These are phyloP conservation scores for Drosophila emarginata DNA, from an alignment of 2,888 invertebrate species.

Conservation along the genomic window DNA sequence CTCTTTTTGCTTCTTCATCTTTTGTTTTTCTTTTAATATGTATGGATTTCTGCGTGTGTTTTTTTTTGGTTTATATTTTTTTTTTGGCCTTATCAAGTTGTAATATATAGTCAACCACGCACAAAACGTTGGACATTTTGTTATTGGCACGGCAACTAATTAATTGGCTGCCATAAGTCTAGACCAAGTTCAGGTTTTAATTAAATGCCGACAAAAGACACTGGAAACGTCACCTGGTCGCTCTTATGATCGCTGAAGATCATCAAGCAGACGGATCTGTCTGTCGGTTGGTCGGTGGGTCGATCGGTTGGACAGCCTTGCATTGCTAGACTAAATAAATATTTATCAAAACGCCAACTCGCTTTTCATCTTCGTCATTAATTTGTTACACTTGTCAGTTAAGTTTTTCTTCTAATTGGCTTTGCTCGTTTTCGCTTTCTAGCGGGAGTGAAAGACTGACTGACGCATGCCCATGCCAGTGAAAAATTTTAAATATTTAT, in stretches of 20 bases:
- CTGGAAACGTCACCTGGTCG: slow-evolving; percentile 37
- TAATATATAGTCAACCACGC: slow-evolving; percentile 59
- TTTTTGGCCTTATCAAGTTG: slow-evolving; percentile 54
- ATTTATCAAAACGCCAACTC: slow-evolving; percentile 45
- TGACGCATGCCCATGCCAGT: background rate
- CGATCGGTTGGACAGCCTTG: background rate
- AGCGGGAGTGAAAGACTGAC: slow-evolving; percentile 8
- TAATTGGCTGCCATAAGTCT: slow-evolving; percentile 49
- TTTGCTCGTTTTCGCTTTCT: slow-evolving; percentile 37
- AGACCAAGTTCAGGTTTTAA: slow-evolving; percentile 31
- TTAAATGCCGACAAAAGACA: slow-evolving; percentile 43
- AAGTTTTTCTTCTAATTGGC: slow-evolving; percentile 28
- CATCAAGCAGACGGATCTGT: slow-evolving; percentile 19
- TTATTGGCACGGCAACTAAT: slow-evolving; percentile 55
- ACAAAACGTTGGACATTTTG: slow-evolving; percentile 44
- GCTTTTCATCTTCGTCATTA: slow-evolving; percentile 23
- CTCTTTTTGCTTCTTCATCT: slow-evolving; percentile 21
- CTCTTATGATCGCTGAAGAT: slow-evolving; percentile 42
- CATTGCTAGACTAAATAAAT: slow-evolving; percentile 49
- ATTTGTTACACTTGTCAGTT: slow-evolving; percentile 53
- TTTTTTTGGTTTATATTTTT: too few species aligned
- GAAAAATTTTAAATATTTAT: slow-evolving; percentile 19
- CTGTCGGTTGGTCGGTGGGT: background rate
- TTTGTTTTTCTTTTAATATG: background rate
- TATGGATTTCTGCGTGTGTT: background rate